Conservation (phyloP, 2,888 invertebrate species). For the Acanthosepion esculentum region DNA sequence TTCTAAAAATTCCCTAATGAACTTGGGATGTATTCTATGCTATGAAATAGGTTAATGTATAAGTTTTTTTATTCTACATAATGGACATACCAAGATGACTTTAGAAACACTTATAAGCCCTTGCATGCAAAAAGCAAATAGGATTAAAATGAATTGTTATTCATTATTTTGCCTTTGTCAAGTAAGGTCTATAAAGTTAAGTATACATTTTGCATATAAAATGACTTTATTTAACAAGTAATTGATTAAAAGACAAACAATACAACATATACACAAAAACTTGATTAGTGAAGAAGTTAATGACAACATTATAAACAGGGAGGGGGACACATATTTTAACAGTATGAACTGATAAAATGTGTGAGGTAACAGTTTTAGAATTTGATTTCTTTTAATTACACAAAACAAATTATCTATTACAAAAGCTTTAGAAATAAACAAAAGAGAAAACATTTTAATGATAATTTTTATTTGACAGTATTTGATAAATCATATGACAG, state of each 20-base stretch:
- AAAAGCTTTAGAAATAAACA: neutral
- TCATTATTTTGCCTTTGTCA: no score
- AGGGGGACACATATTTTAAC: neutral
- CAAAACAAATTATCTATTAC: neutral
- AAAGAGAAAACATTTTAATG: neutral
- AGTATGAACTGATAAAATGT: neutral
- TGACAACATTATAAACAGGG: neutral
- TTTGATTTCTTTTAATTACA: no score
- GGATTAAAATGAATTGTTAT: no score
- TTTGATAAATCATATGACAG: conserved; percentile 21
- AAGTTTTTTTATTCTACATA: no score
- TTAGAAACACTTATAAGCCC: no score
- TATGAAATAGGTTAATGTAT: no score
- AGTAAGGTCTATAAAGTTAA: neutral
- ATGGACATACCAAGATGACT: no score
- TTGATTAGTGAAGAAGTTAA: neutral
- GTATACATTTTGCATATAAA: neutral
- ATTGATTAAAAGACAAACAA: neutral
- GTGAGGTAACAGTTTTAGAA: no score
- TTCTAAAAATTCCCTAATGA: no score
- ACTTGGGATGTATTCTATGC: no score
- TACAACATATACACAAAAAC: neutral
- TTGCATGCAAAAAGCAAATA: no score
- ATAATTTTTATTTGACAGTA: conserved; percentile 24
- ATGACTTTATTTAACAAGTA: neutral